Conservation (phyloP, 2,888 invertebrate genomes). For the Zaprionus bogoriensis region DNA sequence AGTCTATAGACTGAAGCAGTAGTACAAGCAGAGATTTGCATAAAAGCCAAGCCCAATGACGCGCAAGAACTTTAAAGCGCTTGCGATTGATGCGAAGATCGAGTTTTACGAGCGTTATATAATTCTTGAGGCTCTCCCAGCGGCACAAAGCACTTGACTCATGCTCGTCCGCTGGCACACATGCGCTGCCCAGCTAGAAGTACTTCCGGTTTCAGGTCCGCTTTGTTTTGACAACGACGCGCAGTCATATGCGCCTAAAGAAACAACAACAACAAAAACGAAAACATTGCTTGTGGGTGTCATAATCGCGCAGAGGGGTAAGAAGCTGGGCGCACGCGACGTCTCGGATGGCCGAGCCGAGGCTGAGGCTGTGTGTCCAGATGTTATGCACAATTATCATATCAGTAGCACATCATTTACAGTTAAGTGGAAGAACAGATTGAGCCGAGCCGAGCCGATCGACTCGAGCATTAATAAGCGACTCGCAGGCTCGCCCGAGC, state of each 20-base stretch:
- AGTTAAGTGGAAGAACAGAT: slow-evolving; percentile 72
- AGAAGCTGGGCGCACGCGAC: slow-evolving; percentile 52
- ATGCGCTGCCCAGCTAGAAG: slow-evolving; percentile 18
- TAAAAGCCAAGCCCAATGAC: slow-evolving; percentile 10
- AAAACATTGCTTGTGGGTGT: slow-evolving; percentile 59
- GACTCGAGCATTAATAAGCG: slow-evolving; percentile 46
- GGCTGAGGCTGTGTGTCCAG: slow-evolving; percentile 45
- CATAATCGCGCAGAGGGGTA: slow-evolving; percentile 51
- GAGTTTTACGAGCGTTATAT: slow-evolving; percentile 51
- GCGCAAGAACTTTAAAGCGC: slow-evolving; percentile 36
- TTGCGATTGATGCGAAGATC: slow-evolving; percentile 55
- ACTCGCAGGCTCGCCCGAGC: slow-evolving; percentile 5
- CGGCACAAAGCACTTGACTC: slow-evolving; percentile 72
- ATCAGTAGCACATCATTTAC: slow-evolving; percentile 73
- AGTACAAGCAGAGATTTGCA: too few relatives aligned
- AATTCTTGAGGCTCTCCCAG: slow-evolving; percentile 32
- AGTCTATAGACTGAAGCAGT: too few relatives aligned
- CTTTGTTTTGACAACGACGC: slow-evolving; percentile 64
- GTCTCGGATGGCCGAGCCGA: slow-evolving; percentile 16
- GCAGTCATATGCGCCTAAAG: slow-evolving; percentile 28
- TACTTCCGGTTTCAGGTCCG: slow-evolving; percentile 61
- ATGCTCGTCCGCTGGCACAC: slow-evolving; percentile 32
- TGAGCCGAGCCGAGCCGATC: slow-evolving; percentile 43
- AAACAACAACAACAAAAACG: too few relatives aligned
- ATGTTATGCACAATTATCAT: slow-evolving; percentile 75